Conservation (phyloP, 2,113 vertebrate species). For the crab-eating macaque (Macaca fascicularis) region DNA sequence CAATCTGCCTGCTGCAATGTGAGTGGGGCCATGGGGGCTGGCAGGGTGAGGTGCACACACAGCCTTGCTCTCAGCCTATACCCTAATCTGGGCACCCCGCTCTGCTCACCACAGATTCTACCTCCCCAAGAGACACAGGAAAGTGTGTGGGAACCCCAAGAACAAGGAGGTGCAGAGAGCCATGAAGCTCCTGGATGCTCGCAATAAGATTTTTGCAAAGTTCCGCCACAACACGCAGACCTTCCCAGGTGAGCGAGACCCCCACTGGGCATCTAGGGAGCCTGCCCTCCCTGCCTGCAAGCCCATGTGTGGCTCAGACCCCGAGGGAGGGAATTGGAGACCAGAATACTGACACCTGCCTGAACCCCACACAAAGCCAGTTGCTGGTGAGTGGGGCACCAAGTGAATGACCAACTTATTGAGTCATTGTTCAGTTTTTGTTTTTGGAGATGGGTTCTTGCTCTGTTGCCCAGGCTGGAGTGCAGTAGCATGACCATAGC, state of each 20-base stretch:
- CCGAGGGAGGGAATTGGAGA: not conserved
- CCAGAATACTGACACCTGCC: not conserved
- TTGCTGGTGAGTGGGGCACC: not conserved
- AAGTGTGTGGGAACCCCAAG: slow-evolving; percentile 50
- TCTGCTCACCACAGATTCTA: slow-evolving; percentile 44
- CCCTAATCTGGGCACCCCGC: not conserved
- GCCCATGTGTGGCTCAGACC: not conserved
- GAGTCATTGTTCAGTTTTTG: not conserved
- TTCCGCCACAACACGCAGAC: accelerated
- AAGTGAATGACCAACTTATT: not conserved
- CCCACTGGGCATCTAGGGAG: no score
- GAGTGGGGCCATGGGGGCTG: not conserved
- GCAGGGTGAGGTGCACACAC: no score
- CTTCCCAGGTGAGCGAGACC: slow-evolving; percentile 23
- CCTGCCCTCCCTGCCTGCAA: not conserved
- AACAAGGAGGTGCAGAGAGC: not conserved
- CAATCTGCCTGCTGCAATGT: slow-evolving; percentile 71
- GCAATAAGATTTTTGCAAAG: not conserved
- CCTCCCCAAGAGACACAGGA: not conserved
- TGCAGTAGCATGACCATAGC: not conserved
- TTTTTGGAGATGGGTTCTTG: not conserved
- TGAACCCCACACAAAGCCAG: not conserved
- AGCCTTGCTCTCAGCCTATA: not conserved
- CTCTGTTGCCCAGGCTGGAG: not conserved
- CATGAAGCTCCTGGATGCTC: accelerated